phyloP scores from a whole-genome alignment of 2,888 invertebrate genomes.

The Liodrosophila aerea region DNA sequence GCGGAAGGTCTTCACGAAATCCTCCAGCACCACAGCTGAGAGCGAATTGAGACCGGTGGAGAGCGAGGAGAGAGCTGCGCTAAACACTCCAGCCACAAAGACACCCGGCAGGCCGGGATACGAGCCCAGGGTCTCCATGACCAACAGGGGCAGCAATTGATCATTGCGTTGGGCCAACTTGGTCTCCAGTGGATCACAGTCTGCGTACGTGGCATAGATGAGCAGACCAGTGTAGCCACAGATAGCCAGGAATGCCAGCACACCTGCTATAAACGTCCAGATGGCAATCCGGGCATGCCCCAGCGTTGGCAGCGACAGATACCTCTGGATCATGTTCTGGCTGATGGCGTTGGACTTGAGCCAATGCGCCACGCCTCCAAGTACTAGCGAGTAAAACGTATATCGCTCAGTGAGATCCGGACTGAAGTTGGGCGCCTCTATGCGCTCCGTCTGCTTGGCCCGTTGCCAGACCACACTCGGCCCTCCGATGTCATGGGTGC shows the following conservation, averaged over 20 bases:
- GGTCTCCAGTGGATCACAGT: conserved; percentile 92
- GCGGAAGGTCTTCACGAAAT: conserved; percentile 86
- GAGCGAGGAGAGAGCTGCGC: conserved; percentile 92
- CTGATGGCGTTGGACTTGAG: conserved; percentile 88
- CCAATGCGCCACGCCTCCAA: conserved; percentile 90
- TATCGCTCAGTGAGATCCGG: conserved; percentile 88
- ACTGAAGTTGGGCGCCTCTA: conserved; percentile 85
- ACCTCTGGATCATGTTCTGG: conserved; percentile 91
- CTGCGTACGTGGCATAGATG: conserved; percentile 91
- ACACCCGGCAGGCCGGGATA: conserved; percentile 92
- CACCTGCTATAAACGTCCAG: conserved; percentile 89
- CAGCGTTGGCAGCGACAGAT: conserved; percentile 87
- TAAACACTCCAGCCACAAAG: conserved; percentile 95
- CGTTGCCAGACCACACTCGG: conserved; percentile 84
- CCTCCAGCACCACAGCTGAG: conserved; percentile 89
- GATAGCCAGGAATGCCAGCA: conserved; percentile 88
- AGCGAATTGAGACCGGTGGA: conserved; percentile 91
- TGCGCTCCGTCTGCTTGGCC: conserved; percentile 85
- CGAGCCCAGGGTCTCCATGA: conserved; percentile 91
- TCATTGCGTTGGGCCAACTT: conserved; percentile 89
- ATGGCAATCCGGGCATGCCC: conserved; percentile 83
- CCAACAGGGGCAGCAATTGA: conserved; percentile 90
- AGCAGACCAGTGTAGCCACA: conserved; percentile 93
- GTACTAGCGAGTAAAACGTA: conserved; percentile 87
- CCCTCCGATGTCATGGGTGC: conserved; percentile 86